Evolutionary conservation across 2,888 invertebrate genomes (phyloP).

Genomic region (Archips crataeganus): DNA sequence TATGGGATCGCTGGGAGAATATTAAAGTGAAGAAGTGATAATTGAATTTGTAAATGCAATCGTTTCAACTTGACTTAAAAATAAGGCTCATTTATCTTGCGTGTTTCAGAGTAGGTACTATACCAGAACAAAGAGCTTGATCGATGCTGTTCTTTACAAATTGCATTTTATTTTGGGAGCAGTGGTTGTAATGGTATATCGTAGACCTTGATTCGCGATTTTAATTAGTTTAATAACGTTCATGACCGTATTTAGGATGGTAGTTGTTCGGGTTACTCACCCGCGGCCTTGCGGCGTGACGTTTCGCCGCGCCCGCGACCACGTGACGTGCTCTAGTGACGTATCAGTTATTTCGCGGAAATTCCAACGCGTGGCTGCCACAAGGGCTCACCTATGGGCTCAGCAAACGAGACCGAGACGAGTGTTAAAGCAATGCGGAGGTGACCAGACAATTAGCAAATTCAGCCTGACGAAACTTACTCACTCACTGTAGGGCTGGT

Average conservation of each 20-base stretch:
- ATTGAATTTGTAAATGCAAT: constrained; percentile 25
- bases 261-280: constrained; percentile 46
- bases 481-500: too few species aligned
- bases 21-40: constrained; percentile 41
- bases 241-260: constrained; percentile 55
- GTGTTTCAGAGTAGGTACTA: not conserved
- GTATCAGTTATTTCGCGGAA: constrained; percentile 81
- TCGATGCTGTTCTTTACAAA: constrained; percentile 1
- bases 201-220: constrained; percentile 5
- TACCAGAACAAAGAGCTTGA: not conserved
- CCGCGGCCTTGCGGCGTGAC: constrained; percentile 75
- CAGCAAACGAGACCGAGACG: constrained; percentile 47
- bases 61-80: constrained; percentile 6
- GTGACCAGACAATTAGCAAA: constrained; percentile 29
- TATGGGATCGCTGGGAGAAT: constrained; percentile 40
- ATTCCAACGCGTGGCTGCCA: constrained; percentile 75
- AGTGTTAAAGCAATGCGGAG: constrained; percentile 24
- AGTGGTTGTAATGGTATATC: constrained; percentile 6
- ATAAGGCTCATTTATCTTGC: constrained; percentile 15
- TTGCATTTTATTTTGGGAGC: constrained; percentile 9
- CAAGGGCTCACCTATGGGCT: constrained; percentile 41
- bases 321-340: constrained; percentile 67
- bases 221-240: constrained; percentile 39
- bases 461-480: constrained; percentile 2
- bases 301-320: constrained; percentile 61